Conservation (phyloP, 2,797 vertebrate species). For the Lutjanus argentimaculatus region DNA sequence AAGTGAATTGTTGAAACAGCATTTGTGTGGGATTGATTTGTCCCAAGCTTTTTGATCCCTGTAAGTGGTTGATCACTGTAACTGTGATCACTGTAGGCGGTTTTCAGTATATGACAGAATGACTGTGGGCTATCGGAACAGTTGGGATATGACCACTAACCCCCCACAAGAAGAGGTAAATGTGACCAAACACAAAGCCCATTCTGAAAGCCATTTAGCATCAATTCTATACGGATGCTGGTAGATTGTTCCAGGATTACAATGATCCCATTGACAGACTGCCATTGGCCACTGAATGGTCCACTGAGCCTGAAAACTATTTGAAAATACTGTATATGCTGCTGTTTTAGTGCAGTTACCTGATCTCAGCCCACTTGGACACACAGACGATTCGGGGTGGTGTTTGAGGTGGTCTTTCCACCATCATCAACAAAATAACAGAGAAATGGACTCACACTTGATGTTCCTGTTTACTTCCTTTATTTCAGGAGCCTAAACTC, state of each 20-base stretch:
- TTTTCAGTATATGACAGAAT: neutral
- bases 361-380: slow-evolving; percentile 12
- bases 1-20: too few relatives aligned
- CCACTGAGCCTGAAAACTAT: slow-evolving; percentile 31
- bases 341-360: slow-evolving; percentile 15
- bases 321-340: slow-evolving; percentile 5
- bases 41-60: too few relatives aligned
- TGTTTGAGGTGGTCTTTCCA: neutral
- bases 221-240: neutral
- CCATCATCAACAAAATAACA: neutral
- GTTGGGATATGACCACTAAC: neutral
- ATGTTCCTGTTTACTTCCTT: neutral
- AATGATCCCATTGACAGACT: slow-evolving; percentile 37
- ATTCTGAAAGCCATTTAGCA: slow-evolving; percentile 17
- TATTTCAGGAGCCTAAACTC: neutral
- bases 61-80: too few relatives aligned
- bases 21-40: too few relatives aligned
- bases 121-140: neutral
- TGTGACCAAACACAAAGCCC: neutral
- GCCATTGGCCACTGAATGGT: slow-evolving; percentile 22
- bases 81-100: too few relatives aligned
- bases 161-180: neutral
- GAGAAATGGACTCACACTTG: neutral
- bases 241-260: slow-evolving; percentile 41
- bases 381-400: neutral